These are phyloP conservation scores for Pharmacophagus antenor DNA, from an alignment of 2,888 invertebrate genomes.

Conservation along the genomic window DNA sequence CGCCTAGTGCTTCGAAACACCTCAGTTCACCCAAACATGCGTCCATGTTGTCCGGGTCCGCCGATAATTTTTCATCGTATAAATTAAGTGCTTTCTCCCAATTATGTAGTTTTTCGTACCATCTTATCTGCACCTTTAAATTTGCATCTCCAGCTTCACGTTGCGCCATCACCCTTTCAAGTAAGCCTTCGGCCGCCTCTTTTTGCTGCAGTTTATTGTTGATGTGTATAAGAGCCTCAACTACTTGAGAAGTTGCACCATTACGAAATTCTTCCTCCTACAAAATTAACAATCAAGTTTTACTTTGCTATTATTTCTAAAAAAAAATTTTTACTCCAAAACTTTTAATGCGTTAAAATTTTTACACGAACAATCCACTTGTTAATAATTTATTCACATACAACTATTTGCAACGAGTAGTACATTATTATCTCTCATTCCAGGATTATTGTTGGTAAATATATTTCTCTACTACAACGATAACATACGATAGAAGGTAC, in stretches of 20 bases:
- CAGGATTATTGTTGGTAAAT: too few species aligned
- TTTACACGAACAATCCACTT: too few species aligned
- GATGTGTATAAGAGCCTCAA: constrained; percentile 96
- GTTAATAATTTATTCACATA: too few species aligned
- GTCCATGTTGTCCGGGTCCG: constrained; percentile 86
- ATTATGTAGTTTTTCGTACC: constrained; percentile 99
- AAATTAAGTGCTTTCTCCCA: constrained; percentile 97
- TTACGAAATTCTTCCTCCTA: constrained; percentile 95
- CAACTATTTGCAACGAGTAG: too few species aligned
- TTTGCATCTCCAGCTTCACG: constrained; percentile 84
- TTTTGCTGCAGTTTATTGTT: constrained; percentile 99
- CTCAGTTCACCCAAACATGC: constrained; percentile 95
- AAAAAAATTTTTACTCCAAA: too few species aligned
- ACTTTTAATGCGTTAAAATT: too few species aligned
- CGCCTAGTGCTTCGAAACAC: constrained; percentile 96
- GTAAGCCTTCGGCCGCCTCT: constrained; percentile 96
- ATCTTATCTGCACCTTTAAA: constrained; percentile 85
- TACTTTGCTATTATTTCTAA: background rate
- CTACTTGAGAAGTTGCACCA: constrained; percentile 90
- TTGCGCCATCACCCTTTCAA: constrained; percentile 93
- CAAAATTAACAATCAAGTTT: constrained; percentile 33
- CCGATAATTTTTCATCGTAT: constrained; percentile 88
- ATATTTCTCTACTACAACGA: background rate
- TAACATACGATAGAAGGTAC: constrained; percentile 37
- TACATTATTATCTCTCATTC: too few species aligned